phyloP scores from a whole-genome alignment of 2,888 invertebrate genomes.

The Diarsia brunnea region DNA sequence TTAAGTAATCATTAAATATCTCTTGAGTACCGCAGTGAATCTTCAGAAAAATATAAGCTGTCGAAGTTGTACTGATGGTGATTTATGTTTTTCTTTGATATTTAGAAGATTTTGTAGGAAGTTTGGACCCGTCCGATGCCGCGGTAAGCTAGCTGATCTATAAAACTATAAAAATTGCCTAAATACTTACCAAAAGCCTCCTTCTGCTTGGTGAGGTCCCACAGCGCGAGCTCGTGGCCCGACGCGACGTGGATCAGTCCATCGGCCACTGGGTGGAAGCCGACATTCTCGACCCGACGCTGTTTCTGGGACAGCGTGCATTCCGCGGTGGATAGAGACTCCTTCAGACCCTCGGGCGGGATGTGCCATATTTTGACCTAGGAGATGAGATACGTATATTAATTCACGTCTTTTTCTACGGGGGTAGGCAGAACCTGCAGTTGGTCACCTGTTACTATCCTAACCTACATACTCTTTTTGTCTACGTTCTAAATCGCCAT shows the following conservation, averaged over 20 bases:
- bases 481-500: not conserved
- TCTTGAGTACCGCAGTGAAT: too few relatives aligned
- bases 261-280: conserved; percentile 97
- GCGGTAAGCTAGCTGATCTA: not conserved
- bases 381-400: not conserved
- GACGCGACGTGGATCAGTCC: conserved; percentile 97
- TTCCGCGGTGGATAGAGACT: conserved; percentile 94
- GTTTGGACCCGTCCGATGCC: not conserved
- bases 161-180: not conserved
- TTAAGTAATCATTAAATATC: too few relatives aligned
- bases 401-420: not conserved
- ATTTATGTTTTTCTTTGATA: too few relatives aligned
- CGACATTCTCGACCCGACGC: conserved; percentile 96
- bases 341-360: conserved; percentile 94
- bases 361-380: conserved; percentile 97
- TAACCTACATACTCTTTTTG: not conserved
- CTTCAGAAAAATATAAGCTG: too few relatives aligned
- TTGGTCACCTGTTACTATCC: not conserved
- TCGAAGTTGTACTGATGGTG: too few relatives aligned
- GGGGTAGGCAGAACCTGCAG: not conserved
- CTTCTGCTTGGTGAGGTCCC: conserved; percentile 96
- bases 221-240: conserved; percentile 95
- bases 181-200: conserved; percentile 93
- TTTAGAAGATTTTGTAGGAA: not conserved
- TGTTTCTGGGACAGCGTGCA: conserved; percentile 96